Evolutionary conservation across 2,888 invertebrate species (phyloP).

Genomic region (Steinernema hermaphroditum): DNA sequence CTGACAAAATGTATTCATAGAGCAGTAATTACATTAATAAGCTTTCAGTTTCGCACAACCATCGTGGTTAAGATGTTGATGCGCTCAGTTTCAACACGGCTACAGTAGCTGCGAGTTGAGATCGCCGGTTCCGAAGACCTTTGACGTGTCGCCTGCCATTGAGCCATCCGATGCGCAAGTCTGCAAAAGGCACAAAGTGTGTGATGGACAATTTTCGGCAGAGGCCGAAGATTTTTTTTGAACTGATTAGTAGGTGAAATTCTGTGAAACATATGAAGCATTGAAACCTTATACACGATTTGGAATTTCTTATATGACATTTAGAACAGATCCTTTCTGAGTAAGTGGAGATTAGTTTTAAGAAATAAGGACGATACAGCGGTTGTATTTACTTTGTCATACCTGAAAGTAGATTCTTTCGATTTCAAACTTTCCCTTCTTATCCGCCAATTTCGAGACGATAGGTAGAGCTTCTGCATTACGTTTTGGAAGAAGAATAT

Average conservation of each 20-base stretch:
- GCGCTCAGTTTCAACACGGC: conserved; percentile 1
- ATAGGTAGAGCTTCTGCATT: not conserved
- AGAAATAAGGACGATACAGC: too few relatives aligned
- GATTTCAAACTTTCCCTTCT: not conserved
- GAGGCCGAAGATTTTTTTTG: too few relatives aligned
- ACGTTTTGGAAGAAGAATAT: not conserved
- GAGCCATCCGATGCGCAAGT: not conserved
- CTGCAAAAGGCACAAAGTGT: not conserved
- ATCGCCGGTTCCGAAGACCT: not conserved
- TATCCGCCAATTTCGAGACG: not conserved
- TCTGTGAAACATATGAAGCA: too few relatives aligned
- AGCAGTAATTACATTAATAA: conserved; percentile 29
- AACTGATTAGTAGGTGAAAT: too few relatives aligned
- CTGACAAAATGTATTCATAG: conserved; percentile 26
- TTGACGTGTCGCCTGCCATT: not conserved
- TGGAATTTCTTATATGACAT: too few relatives aligned
- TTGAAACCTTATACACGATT: too few relatives aligned
- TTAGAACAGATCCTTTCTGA: too few relatives aligned
- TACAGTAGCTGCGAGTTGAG: conserved; percentile 16
- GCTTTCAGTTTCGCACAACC: conserved; percentile 11
- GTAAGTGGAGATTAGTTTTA: too few relatives aligned
- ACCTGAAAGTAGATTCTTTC: conserved; percentile 2
- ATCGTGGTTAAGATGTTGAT: not conserved
- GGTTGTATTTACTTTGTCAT: too few relatives aligned
- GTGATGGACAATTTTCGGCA: too few relatives aligned